Evolutionary conservation across 1,140 invertebrate species (phyloP).

Genomic region (Linepithema humile): DNA sequence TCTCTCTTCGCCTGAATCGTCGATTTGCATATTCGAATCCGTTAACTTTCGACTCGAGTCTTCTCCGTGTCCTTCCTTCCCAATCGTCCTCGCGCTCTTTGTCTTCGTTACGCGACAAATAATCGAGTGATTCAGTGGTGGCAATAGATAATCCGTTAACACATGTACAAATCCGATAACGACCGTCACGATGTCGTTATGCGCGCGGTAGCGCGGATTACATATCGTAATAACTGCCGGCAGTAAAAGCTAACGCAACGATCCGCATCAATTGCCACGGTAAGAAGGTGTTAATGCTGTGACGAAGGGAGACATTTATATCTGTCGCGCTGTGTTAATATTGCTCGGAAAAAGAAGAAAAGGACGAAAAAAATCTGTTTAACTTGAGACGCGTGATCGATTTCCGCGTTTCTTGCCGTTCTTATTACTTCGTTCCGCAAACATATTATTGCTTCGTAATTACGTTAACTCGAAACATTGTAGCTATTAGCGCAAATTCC

Average conservation of each 20-base stretch:
- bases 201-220: too few species aligned
- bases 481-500: too few species aligned
- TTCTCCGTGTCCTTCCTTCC: not conserved
- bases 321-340: not conserved
- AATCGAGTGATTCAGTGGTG: not conserved
- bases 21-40: conserved; percentile 64
- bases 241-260: conserved; percentile 33
- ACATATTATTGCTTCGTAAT: not conserved
- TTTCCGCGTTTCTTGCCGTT: not conserved
- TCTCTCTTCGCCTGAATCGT: conserved; percentile 31
- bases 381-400: conserved; percentile 4
- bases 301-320: conserved; percentile 36
- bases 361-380: not conserved
- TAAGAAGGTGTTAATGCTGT: conserved; percentile 31
- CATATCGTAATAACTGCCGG: conserved; percentile 37
- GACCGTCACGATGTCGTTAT: conserved; percentile 34
- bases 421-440: not conserved
- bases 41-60: conserved; percentile 19
- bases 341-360: too few species aligned
- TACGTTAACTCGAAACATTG: not conserved
- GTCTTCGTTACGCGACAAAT: conserved; percentile 14
- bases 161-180: conserved; percentile 18
- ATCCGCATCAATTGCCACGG: conserved; percentile 45
- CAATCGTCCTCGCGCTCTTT: not conserved
- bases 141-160: conserved; percentile 5